Percentiles rank a stretch among this genome's conserved stretches.
These are phyloP conservation scores for Teleogryllus occipitalis DNA, from an alignment of 1,140 invertebrate species.

Conservation along the genomic window DNA sequence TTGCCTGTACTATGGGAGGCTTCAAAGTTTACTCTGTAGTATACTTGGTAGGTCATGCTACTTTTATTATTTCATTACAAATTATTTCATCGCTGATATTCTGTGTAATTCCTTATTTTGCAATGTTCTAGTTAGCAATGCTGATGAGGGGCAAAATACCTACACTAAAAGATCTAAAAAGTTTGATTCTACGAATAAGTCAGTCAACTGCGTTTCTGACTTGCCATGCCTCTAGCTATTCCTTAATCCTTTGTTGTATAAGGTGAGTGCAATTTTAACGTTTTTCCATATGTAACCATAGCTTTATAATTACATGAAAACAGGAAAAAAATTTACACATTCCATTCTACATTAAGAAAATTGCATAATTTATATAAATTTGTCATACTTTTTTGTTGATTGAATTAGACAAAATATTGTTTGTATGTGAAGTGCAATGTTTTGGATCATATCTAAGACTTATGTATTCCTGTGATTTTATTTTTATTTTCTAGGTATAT, in stretches of 20 bases:
- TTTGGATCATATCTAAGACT: too few relatives aligned
- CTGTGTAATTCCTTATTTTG: constrained; percentile 12
- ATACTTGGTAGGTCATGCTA: neutral
- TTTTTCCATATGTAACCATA: too few relatives aligned
- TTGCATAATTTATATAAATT: too few relatives aligned
- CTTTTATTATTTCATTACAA: too few relatives aligned
- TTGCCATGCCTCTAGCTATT: constrained; percentile 62
- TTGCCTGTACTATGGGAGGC: neutral
- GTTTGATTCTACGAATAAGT: constrained; percentile 55
- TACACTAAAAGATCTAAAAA: constrained; percentile 49
- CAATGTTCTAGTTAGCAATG: constrained; percentile 51
- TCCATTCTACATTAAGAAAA: too few relatives aligned
- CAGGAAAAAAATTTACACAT: too few relatives aligned
- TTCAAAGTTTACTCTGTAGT: neutral
- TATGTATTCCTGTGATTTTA: neutral
- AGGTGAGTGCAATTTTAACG: constrained; percentile 37
- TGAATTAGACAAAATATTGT: too few relatives aligned
- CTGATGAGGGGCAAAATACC: constrained; percentile 57
- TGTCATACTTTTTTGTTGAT: too few relatives aligned
- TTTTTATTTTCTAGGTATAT: constrained; percentile 44
- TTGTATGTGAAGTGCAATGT: too few relatives aligned
- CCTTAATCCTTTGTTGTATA: constrained; percentile 56
- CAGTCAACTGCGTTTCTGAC: constrained; percentile 70
- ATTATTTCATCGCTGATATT: too few relatives aligned
- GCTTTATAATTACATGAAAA: too few relatives aligned